A percentile compares a stretch with the other conserved stretches of the same genome.
Evolutionary conservation across 2,797 vertebrate species (phyloP).

Genomic region (Brachyrhaphis roseni): DNA sequence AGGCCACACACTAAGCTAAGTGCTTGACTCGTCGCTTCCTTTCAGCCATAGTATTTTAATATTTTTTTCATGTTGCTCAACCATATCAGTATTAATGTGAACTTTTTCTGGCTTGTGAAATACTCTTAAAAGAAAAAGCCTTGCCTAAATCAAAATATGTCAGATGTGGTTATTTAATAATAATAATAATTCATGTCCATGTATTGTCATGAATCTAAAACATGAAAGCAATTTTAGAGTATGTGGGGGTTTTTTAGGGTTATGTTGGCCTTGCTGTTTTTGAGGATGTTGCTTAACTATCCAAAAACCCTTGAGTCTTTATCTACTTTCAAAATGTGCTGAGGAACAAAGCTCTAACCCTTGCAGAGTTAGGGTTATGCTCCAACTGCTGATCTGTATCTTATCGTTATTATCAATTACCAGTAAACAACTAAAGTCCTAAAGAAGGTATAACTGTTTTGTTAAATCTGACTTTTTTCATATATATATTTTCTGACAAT

Average conservation of each 20-base stretch:
- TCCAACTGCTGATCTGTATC: constrained; percentile 58
- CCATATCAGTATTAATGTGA: constrained; percentile 83
- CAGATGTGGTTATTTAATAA: constrained; percentile 58
- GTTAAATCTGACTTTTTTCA: constrained; percentile 66
- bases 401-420: constrained; percentile 30
- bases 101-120: constrained; percentile 77
- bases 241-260: constrained; percentile 16
- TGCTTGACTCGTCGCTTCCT: constrained; percentile 66
- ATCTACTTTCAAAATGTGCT: constrained; percentile 37
- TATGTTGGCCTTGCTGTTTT: constrained; percentile 25
- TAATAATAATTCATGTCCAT: constrained; percentile 21
- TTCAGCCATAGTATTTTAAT: constrained; percentile 66
- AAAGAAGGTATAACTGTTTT: constrained; percentile 12
- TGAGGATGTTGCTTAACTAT: constrained; percentile 38
- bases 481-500: constrained; percentile 60
- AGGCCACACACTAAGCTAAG: constrained; percentile 72
- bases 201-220: constrained; percentile 31
- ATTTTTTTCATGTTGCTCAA: constrained; percentile 63
- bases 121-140: constrained; percentile 53
- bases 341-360: constrained; percentile 30
- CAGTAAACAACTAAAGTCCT: constrained; percentile 22
- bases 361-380: constrained; percentile 29
- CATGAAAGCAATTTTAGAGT: constrained; percentile 30
- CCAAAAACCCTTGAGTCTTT: constrained; percentile 45
- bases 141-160: constrained; percentile 70